Evolutionary conservation across 2,113 vertebrate genomes (phyloP).

Genomic region (Indicator maculatus): DNA sequence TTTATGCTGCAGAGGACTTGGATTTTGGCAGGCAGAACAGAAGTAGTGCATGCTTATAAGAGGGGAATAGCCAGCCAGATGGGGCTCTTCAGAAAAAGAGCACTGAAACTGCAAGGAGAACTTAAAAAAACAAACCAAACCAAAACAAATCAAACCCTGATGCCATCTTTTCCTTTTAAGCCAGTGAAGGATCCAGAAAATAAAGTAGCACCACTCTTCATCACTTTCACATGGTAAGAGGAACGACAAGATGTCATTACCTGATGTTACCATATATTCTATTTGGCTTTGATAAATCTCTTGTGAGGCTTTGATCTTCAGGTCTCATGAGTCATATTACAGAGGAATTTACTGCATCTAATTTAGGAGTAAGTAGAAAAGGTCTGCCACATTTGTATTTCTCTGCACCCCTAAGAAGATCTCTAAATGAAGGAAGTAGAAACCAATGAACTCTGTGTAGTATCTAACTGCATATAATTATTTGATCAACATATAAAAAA

Average conservation of each 20-base stretch:
- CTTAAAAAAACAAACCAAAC: conserved; percentile 40
- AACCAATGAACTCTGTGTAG: background rate
- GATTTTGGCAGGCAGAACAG: background rate
- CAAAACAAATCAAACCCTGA: conserved; percentile 62
- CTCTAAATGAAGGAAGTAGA: background rate
- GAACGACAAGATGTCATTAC: conserved; percentile 14
- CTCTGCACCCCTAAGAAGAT: background rate
- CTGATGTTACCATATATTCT: background rate
- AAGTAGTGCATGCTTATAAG: background rate
- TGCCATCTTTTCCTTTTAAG: conserved; percentile 37
- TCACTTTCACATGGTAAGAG: conserved; percentile 12
- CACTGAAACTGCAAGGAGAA: background rate
- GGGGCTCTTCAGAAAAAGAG: background rate
- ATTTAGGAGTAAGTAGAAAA: conserved; percentile 58
- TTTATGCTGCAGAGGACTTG: conserved; percentile 35
- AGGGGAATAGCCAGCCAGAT: background rate
- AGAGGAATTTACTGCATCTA: conserved; percentile 47
- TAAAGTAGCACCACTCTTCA: background rate
- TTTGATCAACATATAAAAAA: background rate
- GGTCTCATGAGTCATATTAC: conserved; percentile 46
- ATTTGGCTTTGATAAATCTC: conserved; percentile 53
- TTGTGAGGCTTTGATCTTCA: conserved; percentile 59
- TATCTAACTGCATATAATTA: background rate
- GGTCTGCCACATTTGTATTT: background rate
- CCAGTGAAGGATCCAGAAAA: conserved; percentile 11